These are phyloP conservation scores for Pristionchus maxplancki DNA, from an alignment of 2,888 invertebrate genomes.

Conservation along the genomic window DNA sequence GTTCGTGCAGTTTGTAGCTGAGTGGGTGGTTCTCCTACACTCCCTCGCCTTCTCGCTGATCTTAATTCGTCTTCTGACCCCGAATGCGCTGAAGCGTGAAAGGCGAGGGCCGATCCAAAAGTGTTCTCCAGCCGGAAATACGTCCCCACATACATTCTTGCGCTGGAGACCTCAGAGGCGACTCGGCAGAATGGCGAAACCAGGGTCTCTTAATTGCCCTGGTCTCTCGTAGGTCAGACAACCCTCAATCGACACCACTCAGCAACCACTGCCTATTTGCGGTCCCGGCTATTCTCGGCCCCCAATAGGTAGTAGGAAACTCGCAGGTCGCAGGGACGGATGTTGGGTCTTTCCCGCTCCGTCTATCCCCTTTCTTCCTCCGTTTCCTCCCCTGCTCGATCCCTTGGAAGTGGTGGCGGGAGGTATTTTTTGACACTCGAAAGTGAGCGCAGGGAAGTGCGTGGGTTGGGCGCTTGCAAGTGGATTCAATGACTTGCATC, in stretches of 20 bases:
- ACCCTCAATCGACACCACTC: neutral
- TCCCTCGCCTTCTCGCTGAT: neutral
- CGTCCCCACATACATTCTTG: neutral
- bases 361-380: neutral
- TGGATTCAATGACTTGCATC: too few species aligned
- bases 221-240: neutral
- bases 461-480: too few species aligned
- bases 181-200: neutral
- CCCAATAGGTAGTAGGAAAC: neutral
- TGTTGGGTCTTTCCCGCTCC: conserved; percentile 12
- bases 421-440: conserved; percentile 18
- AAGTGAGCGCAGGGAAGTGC: too few species aligned
- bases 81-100: neutral
- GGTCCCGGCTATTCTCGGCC: neutral
- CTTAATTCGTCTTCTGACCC: neutral
- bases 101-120: neutral
- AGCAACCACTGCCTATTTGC: neutral
- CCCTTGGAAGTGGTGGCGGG: neutral
- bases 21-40: neutral
- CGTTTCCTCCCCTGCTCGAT: neutral
- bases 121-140: neutral
- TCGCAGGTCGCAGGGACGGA: neutral
- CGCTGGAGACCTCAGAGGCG: neutral
- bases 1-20: neutral
- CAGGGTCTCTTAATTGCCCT: neutral